Conservation (phyloP, 2,797 vertebrate genomes). For the Remorina albescens region DNA sequence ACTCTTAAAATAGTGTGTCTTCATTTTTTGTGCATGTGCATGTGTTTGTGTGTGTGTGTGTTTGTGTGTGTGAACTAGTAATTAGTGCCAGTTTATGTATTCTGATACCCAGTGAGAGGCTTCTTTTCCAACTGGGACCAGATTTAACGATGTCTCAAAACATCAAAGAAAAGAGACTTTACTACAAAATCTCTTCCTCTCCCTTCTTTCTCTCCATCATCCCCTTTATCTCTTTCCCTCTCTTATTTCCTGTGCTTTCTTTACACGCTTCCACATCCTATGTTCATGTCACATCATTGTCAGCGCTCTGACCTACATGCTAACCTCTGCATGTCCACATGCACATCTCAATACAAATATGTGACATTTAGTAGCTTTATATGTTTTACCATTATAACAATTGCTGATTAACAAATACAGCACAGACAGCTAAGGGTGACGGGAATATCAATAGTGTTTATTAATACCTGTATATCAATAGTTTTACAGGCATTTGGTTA, state of each 20-base stretch:
- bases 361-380: background rate
- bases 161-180: constrained; percentile 48
- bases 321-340: background rate
- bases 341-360: background rate
- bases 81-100: constrained; percentile 45
- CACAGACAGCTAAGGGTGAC: too few relatives aligned
- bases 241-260: background rate
- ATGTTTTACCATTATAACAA: background rate
- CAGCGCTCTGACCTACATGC: background rate
- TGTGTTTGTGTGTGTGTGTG: constrained; percentile 29
- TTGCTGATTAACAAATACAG: too few relatives aligned
- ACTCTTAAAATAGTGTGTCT: constrained; percentile 2
- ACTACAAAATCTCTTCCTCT: constrained; percentile 4
- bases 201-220: background rate
- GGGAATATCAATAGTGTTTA: too few relatives aligned
- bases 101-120: constrained; percentile 23
- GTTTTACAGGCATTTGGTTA: too few relatives aligned
- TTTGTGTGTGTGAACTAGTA: constrained; percentile 33
- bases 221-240: background rate
- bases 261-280: too few relatives aligned
- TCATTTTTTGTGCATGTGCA: constrained; percentile 9
- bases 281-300: too few relatives aligned
- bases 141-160: constrained; percentile 31
- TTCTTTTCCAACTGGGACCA: constrained; percentile 36
- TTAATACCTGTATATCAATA: too few relatives aligned